Evolutionary conservation across 2,797 vertebrate genomes (phyloP), one percentile per base, ranked within the genome.

Genomic region (Enteromius thamalakanensis): DNA sequence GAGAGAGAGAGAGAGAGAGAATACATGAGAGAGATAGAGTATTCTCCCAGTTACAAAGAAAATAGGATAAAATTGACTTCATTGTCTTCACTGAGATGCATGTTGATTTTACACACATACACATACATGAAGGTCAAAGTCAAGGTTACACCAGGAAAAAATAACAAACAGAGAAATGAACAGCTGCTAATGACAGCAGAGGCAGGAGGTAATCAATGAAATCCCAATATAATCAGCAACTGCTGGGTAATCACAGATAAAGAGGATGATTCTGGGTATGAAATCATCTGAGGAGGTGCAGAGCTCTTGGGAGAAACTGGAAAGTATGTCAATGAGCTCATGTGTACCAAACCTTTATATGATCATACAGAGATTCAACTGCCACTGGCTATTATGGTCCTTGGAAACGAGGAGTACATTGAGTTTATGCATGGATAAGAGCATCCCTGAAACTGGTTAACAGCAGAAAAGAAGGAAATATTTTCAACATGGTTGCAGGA

Each of bases 191-290:
- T 78, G 81, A 58, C 17, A 60, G 40, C n/a, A 10, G 80, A 26
- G 49, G 76, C 40, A 68, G 64, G 81, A 70, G 75, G 81, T 78
- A 77, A 83, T 83, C 81, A 77, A 83, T 83, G 53, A 71, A 70
- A 78, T 78, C 40, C 75, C 65, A 77, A 78, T 71, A 78, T 70
- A 83, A 83, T 83, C 75, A 83, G 65, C 81, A n/a, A 47, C 81
- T 77, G 53, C 81, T 62, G 75, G 74, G 74, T 83, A 83, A 83
- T 83, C 65, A 83, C 75, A 83, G 74, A 83, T 70, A 83, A 53
- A 83, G 51, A 77, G 74, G 40, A 77, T 51, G 74, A 69, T 77
- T 77, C 17, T 37, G 40, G 81, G 37, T 69, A 60, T 47, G 65
- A 78, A 83, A 70, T 77, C 51, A 83, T 69, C 62, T 60, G 81